A percentile compares a stretch with the other conserved stretches of the same genome.
Conservation (phyloP, 1,140 invertebrate genomes). For the Caerostris extrusa region DNA sequence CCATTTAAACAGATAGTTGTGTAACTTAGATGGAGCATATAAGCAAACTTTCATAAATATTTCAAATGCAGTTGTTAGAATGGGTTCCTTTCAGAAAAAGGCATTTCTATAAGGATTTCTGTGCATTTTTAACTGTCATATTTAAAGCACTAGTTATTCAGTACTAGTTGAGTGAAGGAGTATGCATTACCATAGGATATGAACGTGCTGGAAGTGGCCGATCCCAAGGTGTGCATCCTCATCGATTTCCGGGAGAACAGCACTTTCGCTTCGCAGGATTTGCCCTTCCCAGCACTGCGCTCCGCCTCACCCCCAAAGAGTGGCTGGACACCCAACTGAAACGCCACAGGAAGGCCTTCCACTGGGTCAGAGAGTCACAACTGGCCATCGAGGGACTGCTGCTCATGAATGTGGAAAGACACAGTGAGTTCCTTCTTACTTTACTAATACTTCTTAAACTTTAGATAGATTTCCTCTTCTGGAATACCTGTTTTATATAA, state of each 20-base stretch:
- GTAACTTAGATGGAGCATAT: no score
- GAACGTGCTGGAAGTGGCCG: constrained; percentile 91
- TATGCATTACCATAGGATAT: constrained; percentile 79
- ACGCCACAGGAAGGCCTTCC: constrained; percentile 75
- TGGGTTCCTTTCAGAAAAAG: no score
- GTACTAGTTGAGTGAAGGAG: no score
- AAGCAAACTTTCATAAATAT: no score
- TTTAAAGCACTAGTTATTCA: no score
- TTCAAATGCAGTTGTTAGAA: no score
- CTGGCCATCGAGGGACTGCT: constrained; percentile 90
- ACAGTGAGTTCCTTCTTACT: constrained; percentile 83
- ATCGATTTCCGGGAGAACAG: constrained; percentile 70
- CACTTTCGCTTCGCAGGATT: constrained; percentile 70
- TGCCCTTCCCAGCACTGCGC: constrained; percentile 76
- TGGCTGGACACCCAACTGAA: constrained; percentile 72
- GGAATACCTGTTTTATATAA: no score
- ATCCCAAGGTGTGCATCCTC: constrained; percentile 89
- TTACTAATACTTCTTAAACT: neutral
- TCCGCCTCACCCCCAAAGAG: constrained; percentile 74
- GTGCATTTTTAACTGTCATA: no score
- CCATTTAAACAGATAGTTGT: no score
- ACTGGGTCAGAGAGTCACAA: constrained; percentile 83
- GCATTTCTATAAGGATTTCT: no score
- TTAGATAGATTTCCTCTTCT: neutral
- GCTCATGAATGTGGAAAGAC: constrained; percentile 92